Base-by-base conservation (phyloP, 2,888 invertebrate genomes). In the Cryptops parisi region DNA sequence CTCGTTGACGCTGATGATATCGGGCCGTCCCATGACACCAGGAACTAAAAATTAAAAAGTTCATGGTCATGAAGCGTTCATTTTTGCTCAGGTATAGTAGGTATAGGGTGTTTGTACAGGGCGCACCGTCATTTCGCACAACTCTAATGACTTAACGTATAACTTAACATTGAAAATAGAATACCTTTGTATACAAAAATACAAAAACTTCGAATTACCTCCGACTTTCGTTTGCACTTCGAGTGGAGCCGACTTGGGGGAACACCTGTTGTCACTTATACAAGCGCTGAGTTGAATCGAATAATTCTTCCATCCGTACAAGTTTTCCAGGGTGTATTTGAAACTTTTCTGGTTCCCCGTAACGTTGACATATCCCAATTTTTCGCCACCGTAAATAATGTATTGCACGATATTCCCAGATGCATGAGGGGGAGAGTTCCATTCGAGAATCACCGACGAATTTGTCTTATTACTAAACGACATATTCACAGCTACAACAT, bases 191-290 rank as follows among this genome's bases (percentile, higher is more conserved):
- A n/a, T n/a, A n/a, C n/a, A n/a, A n/a, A n/a, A n/a, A n/a, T n/a
- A n/a, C n/a, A n/a, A n/a, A n/a, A n/a, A n/a, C n/a, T n/a, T n/a
- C n/a, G 73, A 72, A 23, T 78, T 77, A 55, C 72, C 63, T 43
- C 83, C 83, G 58, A 82, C 78, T 55, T 73, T 70, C 1, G 83
- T 83, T 24, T 71, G 68, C 1, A 77, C 69, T 58, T 68, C 67
- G 40, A 78, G 68, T 1, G 73, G 69, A 58, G 72, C 68, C 48
- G 77, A 75, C 12, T 69, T 65, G 24, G 71, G 65, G 2, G 87
- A 86, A 63, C 81, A 83, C 40, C 72, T 9, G 33, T 33, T 67
- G 0, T 74, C 70, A 0, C 53, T 78, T 77, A 38, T 69, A 67
- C 27, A 85, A 71, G 62, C 70, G 62, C 9, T 56, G 59, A 41